These are phyloP conservation scores for Hapalemur alaotrensis DNA, from an alignment of 2,797 vertebrate species.

Conservation along the genomic window DNA sequence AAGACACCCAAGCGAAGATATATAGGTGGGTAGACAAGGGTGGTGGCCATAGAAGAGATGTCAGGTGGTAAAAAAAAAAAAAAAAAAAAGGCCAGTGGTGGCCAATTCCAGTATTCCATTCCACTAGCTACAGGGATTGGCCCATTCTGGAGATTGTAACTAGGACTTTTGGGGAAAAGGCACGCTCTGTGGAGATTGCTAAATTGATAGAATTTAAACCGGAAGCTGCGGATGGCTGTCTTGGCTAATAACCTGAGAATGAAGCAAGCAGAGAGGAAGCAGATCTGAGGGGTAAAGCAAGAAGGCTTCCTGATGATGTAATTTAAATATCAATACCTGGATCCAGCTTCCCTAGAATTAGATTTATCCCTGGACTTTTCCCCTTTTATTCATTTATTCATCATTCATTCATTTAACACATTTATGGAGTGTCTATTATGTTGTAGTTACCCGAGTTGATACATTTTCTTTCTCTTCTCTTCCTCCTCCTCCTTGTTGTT, in stretches of 20 bases:
- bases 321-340: background rate
- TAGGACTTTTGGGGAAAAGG: background rate
- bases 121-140: background rate
- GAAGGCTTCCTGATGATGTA: background rate
- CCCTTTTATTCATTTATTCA: background rate
- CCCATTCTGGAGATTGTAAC: background rate
- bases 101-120: background rate
- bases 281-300: background rate
- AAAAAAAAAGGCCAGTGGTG: background rate
- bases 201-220: background rate
- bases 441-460: background rate
- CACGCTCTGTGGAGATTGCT: background rate
- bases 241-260: background rate
- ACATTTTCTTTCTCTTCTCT: background rate
- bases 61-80: background rate
- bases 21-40: too few relatives aligned
- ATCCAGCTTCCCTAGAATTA: background rate
- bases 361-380: background rate
- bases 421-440: background rate
- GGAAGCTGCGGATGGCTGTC: background rate
- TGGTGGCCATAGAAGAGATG: background rate
- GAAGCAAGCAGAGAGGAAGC: background rate
- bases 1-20: background rate
- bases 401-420: background rate
- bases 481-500: background rate